A percentile compares a stretch with the other conserved stretches of the same genome.
phyloP scores from a whole-genome alignment of 2,113 vertebrate species.

The Morone chrysops region DNA sequence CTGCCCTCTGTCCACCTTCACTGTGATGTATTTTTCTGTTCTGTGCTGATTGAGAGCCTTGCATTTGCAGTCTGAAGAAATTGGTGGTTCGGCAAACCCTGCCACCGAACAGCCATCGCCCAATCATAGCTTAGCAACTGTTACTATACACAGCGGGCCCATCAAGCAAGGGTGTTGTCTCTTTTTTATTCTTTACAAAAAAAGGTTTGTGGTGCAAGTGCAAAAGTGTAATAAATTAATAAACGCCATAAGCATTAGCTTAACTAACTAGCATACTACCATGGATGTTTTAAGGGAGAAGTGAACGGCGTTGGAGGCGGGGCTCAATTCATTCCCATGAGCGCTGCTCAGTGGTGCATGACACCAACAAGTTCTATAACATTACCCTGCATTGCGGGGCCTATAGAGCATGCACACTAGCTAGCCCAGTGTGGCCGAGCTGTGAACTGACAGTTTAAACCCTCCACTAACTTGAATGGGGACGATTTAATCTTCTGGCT shows the following conservation, averaged over 20 bases:
- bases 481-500: too few relatives aligned
- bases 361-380: too few relatives aligned
- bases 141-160: not conserved
- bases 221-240: not conserved
- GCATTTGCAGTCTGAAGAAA: not conserved
- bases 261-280: too few relatives aligned
- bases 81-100: not conserved
- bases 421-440: too few relatives aligned
- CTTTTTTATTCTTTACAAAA: not conserved
- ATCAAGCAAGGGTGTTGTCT: not conserved
- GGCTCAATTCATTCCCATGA: too few relatives aligned
- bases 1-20: not conserved
- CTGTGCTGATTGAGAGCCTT: constrained; percentile 1
- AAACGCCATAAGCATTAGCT: not conserved
- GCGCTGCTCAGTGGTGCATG: too few relatives aligned
- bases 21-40: not conserved
- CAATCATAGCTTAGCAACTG: not conserved
- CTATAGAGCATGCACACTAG: too few relatives aligned
- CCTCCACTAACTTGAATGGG: too few relatives aligned
- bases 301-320: too few relatives aligned
- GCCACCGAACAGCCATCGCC: not conserved
- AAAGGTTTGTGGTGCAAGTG: not conserved
- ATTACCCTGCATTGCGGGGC: too few relatives aligned
- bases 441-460: too few relatives aligned
- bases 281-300: too few relatives aligned